These are phyloP conservation scores for Dryadula phaetusa DNA, from an alignment of 2,888 invertebrate species.

Conservation along the genomic window DNA sequence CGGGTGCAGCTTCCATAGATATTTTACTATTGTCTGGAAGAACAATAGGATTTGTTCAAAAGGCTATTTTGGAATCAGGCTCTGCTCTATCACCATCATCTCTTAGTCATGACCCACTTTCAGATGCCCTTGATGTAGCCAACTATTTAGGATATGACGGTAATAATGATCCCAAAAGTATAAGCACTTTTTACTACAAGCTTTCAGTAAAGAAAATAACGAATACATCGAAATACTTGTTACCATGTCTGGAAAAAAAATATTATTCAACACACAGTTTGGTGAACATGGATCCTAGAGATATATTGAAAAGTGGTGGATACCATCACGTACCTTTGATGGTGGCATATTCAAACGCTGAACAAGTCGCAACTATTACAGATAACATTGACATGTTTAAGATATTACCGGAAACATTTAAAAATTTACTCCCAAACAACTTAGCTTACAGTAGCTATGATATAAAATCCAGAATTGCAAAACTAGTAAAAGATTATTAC, in stretches of 20 bases:
- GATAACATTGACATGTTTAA: slow-evolving; percentile 53
- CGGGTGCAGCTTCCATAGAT: slow-evolving; percentile 69
- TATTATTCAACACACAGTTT: slow-evolving; percentile 52
- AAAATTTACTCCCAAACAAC: slow-evolving; percentile 66
- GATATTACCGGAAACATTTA: slow-evolving; percentile 56
- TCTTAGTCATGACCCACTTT: slow-evolving; percentile 59
- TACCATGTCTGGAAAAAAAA: slow-evolving; percentile 66
- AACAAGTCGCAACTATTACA: slow-evolving; percentile 52
- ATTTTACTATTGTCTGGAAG: slow-evolving; percentile 65
- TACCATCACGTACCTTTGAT: slow-evolving; percentile 64
- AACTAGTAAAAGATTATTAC: slow-evolving; percentile 67
- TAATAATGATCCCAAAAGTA: slow-evolving; percentile 46
- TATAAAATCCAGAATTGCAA: slow-evolving; percentile 56
- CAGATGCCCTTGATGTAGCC: slow-evolving; percentile 65
- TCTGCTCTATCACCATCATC: slow-evolving; percentile 67
- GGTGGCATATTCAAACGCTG: slow-evolving; percentile 58
- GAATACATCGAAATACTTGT: slow-evolving; percentile 54
- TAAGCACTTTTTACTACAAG: slow-evolving; percentile 59
- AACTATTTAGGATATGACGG: slow-evolving; percentile 72
- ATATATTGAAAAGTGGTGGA: slow-evolving; percentile 54
- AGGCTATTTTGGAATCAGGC: slow-evolving; percentile 71
- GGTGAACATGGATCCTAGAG: slow-evolving; percentile 62
- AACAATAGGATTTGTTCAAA: slow-evolving; percentile 63
- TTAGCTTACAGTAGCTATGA: slow-evolving; percentile 58
- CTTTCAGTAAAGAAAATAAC: slow-evolving; percentile 50